Percentiles rank a stretch among this genome's conserved stretches.
phyloP scores from a whole-genome alignment of 2,797 vertebrate genomes.

The Thripadectes ignobilis region DNA sequence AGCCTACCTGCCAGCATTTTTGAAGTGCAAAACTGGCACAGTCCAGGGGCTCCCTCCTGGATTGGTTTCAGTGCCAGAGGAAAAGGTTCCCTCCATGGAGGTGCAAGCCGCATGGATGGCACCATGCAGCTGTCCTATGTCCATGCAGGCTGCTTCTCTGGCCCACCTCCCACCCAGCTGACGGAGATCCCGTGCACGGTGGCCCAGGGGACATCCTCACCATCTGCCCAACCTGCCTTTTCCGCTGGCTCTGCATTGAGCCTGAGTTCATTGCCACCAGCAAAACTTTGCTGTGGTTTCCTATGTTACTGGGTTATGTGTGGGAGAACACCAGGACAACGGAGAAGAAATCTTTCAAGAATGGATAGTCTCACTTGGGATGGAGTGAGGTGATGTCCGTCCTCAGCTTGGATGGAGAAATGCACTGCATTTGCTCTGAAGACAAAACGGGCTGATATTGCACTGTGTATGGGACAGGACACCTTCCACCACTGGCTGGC shows the following conservation, averaged over 20 bases:
- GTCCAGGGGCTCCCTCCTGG: constrained; percentile 31
- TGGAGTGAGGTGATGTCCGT: background rate
- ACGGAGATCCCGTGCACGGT: rapidly evolving
- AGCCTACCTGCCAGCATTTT: constrained; percentile 47
- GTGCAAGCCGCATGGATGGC: background rate
- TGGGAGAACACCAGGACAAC: too few relatives aligned
- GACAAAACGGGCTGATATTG: background rate
- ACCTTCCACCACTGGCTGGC: background rate
- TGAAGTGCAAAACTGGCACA: background rate
- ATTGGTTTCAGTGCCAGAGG: constrained; percentile 32
- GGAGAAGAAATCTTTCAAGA: too few relatives aligned
- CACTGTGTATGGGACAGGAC: rapidly evolving
- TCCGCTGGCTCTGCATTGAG: background rate
- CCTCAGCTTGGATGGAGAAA: background rate
- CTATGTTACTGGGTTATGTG: background rate
- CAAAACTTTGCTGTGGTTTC: background rate
- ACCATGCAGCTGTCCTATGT: constrained; percentile 18
- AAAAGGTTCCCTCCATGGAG: background rate
- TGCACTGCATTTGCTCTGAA: background rate
- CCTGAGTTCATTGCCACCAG: background rate
- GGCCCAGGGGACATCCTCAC: background rate
- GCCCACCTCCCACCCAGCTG: constrained; percentile 39
- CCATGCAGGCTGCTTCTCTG: constrained; percentile 25
- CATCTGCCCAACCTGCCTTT: constrained; percentile 58
- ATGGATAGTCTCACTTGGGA: background rate